Conservation (phyloP, 2,113 vertebrate genomes). For the Phyllopteryx taeniolatus region DNA sequence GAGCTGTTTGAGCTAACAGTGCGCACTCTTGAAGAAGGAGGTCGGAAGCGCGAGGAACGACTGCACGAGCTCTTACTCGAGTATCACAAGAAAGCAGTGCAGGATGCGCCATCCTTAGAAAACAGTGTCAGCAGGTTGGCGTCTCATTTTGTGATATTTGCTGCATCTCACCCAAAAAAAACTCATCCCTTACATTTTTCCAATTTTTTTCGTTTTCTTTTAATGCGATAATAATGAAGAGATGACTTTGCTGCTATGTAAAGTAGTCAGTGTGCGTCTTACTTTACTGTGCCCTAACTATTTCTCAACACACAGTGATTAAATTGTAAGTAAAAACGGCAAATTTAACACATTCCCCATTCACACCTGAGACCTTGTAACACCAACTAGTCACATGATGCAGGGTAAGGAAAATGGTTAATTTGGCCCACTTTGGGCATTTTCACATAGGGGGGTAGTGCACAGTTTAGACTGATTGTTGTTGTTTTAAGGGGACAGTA, state of each 20-base stretch:
- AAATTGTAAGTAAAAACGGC: too few species aligned
- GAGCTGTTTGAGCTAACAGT: slow-evolving; percentile 90
- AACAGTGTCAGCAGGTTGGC: not conserved
- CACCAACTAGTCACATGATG: too few species aligned
- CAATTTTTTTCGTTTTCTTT: not conserved
- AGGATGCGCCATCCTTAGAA: slow-evolving; percentile 74
- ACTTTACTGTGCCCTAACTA: too few species aligned
- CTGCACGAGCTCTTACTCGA: slow-evolving; percentile 87
- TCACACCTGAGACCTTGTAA: too few species aligned
- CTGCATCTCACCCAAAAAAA: not conserved
- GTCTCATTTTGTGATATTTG: not conserved
- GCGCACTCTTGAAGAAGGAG: slow-evolving; percentile 77
- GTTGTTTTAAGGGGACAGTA: not conserved
- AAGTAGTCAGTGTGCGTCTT: too few species aligned
- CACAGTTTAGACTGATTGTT: not conserved
- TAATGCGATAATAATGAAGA: too few species aligned
- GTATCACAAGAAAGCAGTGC: slow-evolving; percentile 86
- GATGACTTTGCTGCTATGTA: too few species aligned
- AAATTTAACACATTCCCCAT: too few species aligned
- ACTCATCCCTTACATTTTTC: not conserved
- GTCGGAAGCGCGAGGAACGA: slow-evolving; percentile 76
- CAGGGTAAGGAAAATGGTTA: not conserved
- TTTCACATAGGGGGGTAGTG: not conserved
- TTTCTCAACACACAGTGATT: too few species aligned
- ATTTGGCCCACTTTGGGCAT: not conserved